Evolutionary conservation across 2,888 invertebrate species (phyloP).

Genomic region (Atherix ibis): DNA sequence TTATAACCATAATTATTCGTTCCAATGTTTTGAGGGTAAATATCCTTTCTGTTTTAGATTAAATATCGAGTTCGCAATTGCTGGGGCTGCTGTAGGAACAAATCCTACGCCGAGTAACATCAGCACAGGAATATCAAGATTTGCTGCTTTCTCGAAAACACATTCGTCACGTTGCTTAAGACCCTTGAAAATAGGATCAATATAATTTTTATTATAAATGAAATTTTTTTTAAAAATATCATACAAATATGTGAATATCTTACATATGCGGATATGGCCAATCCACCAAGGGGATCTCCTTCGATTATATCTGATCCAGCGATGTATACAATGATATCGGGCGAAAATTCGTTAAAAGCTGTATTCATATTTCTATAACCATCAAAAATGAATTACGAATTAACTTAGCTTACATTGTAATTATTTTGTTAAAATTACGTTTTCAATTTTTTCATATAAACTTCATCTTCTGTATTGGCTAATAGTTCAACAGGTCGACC

Average conservation of each 20-base stretch:
- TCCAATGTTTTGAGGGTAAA: conserved; percentile 22
- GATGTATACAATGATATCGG: conserved; percentile 65
- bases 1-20: conserved; percentile 9
- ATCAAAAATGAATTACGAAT: too few species aligned
- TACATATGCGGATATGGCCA: conserved; percentile 42
- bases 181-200: conserved; percentile 37
- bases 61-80: conserved; percentile 63
- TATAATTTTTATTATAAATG: not conserved
- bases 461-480: conserved; percentile 41
- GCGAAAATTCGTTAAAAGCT: conserved; percentile 48
- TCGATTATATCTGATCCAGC: conserved; percentile 70
- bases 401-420: conserved; percentile 6
- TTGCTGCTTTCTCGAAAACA: conserved; percentile 50
- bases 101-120: conserved; percentile 77
- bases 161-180: conserved; percentile 62
- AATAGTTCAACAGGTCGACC: conserved; percentile 46
- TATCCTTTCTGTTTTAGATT: conserved; percentile 46
- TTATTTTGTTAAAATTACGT: conserved; percentile 38
- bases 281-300: conserved; percentile 53
- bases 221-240: not conserved
- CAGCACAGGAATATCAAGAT: conserved; percentile 48
- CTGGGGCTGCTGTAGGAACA: conserved; percentile 47
- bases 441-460: conserved; percentile 47
- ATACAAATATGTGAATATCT: not conserved
- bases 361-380: conserved; percentile 49